phyloP scores from a whole-genome alignment of 2,113 vertebrate genomes.

The Numenius arquata region DNA sequence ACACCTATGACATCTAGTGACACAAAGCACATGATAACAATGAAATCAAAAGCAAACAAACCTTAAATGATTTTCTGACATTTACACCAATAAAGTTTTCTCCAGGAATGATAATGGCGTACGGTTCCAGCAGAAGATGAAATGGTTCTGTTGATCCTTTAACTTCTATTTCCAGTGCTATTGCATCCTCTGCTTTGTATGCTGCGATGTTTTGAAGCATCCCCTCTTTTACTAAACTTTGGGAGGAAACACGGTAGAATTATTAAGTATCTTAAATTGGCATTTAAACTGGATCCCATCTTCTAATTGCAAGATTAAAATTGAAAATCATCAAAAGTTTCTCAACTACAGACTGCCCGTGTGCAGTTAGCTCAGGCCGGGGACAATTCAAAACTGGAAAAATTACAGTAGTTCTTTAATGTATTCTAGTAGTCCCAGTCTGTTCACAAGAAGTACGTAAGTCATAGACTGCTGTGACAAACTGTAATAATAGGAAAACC shows the following conservation, averaged over 20 bases:
- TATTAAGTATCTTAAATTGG: not conserved
- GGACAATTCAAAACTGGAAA: not conserved
- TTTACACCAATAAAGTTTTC: constrained; percentile 79
- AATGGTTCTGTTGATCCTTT: constrained; percentile 85
- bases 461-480: not conserved
- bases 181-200: constrained; percentile 65
- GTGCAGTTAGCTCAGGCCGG: not conserved
- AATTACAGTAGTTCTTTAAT: not conserved
- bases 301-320: not conserved
- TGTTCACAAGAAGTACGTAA: not conserved
- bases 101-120: constrained; percentile 84
- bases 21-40: not conserved
- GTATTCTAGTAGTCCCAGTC: not conserved
- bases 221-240: constrained; percentile 56
- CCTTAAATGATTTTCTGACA: constrained; percentile 84
- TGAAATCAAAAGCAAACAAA: constrained; percentile 36
- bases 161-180: constrained; percentile 86
- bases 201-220: not conserved
- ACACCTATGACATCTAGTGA: not conserved
- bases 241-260: not conserved
- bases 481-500: not conserved
- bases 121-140: constrained; percentile 85
- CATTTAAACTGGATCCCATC: not conserved
- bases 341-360: not conserved
- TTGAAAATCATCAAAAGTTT: not conserved